These are phyloP conservation scores for Cranoglanis bouderius DNA, from an alignment of 2,113 vertebrate species.

Conservation along the genomic window DNA sequence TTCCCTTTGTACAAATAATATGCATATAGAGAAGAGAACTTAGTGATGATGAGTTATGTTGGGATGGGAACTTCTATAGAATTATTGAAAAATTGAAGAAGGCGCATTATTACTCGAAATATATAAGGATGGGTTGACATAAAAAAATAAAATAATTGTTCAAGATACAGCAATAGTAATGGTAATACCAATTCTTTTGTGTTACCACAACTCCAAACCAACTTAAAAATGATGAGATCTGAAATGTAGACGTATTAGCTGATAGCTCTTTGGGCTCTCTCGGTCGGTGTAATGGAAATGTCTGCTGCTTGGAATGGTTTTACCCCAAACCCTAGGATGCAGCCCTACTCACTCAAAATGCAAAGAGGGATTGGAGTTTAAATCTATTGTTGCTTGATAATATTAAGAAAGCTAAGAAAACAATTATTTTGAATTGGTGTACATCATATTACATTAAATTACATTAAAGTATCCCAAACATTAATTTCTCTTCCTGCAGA, in stretches of 20 bases:
- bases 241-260: constrained; percentile 20
- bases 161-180: not conserved
- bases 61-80: not conserved
- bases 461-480: constrained; percentile 1
- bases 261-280: constrained; percentile 50
- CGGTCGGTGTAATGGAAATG: not conserved
- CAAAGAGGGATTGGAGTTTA: not conserved
- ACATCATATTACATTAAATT: constrained; percentile 4
- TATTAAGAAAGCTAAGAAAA: constrained; percentile 15
- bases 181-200: constrained; percentile 4
- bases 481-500: not conserved
- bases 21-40: constrained; percentile 46
- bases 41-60: constrained; percentile 11
- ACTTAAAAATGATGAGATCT: not conserved
- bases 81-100: constrained; percentile 6
- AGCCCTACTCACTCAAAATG: constrained; percentile 1
- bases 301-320: constrained; percentile 18
- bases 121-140: not conserved
- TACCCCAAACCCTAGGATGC: constrained; percentile 25
- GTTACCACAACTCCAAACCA: not conserved
- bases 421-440: not conserved
- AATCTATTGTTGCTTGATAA: constrained; percentile 1
- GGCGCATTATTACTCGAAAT: constrained; percentile 3
- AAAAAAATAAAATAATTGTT: not conserved
- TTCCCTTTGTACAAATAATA: constrained; percentile 56